Evolutionary conservation across 2,797 vertebrate genomes (phyloP).

Genomic region (Poeciliopsis gracilis): DNA sequence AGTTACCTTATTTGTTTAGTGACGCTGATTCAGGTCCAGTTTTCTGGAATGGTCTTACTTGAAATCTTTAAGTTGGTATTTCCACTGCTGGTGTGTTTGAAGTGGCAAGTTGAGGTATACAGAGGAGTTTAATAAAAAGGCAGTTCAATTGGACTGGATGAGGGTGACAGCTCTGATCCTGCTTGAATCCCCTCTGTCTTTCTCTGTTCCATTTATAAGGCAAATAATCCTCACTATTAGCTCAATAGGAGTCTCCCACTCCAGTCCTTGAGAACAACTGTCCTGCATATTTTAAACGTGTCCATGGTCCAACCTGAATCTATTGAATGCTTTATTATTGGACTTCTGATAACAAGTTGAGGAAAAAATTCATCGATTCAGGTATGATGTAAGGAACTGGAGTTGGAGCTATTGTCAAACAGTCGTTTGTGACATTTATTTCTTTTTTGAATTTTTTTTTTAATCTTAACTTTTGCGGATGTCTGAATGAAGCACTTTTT

Average conservation of each 20-base stretch:
- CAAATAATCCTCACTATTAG: constrained; percentile 59
- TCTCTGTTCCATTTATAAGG: constrained; percentile 24
- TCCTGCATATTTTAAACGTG: neutral
- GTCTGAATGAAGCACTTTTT: constrained; percentile 39
- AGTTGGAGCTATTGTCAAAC: constrained; percentile 19
- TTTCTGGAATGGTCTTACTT: neutral
- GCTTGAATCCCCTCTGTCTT: constrained; percentile 27
- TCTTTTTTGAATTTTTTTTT: constrained; percentile 36
- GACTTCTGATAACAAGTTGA: neutral
- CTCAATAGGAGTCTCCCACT: constrained; percentile 29
- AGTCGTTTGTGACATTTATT: constrained; percentile 32
- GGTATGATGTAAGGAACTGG: neutral
- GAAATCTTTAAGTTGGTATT: neutral
- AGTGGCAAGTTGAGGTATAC: constrained; percentile 33
- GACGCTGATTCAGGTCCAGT: neutral
- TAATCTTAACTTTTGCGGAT: constrained; percentile 33
- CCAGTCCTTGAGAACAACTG: neutral
- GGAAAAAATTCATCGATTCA: neutral
- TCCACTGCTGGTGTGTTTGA: constrained; percentile 41
- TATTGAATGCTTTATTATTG: neutral
- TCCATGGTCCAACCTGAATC: neutral
- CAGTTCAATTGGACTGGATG: constrained; percentile 20
- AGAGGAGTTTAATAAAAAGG: constrained; percentile 64
- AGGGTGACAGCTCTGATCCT: constrained; percentile 65
- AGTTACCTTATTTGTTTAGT: neutral